A percentile compares a stretch with the other conserved stretches of the same genome.
These are phyloP conservation scores for Trachelus iudaicus DNA, from an alignment of 2,888 invertebrate species.

Conservation along the genomic window DNA sequence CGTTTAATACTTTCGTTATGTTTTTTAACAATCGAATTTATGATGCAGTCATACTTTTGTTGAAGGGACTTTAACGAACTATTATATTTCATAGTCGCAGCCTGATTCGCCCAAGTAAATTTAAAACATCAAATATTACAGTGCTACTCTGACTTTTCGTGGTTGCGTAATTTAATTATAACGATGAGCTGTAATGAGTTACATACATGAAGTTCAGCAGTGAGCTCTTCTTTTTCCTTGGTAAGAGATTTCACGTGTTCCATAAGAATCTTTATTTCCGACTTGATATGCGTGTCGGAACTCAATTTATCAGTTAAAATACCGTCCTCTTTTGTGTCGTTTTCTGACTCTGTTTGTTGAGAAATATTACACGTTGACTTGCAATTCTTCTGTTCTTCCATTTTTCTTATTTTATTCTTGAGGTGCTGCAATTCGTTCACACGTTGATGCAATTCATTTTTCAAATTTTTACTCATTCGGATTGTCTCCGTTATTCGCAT, in stretches of 20 bases:
- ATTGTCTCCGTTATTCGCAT: background rate
- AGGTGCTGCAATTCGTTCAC: background rate
- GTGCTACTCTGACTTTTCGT: background rate
- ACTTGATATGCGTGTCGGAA: background rate
- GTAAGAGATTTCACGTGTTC: constrained; percentile 31
- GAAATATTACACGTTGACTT: background rate
- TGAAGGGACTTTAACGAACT: constrained; percentile 37
- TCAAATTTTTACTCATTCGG: background rate
- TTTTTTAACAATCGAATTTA: constrained; percentile 34
- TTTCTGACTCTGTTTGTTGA: constrained; percentile 18
- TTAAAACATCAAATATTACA: background rate
- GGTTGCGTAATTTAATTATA: background rate
- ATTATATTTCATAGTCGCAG: constrained; percentile 19
- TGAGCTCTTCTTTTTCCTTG: constrained; percentile 33
- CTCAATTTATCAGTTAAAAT: background rate
- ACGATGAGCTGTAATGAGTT: background rate
- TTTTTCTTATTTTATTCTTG: background rate
- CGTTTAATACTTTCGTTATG: constrained; percentile 46
- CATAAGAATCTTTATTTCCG: constrained; percentile 14
- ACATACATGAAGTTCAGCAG: constrained; percentile 27
- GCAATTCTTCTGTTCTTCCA: background rate
- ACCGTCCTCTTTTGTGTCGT: constrained; percentile 31
- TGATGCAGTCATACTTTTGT: constrained; percentile 38
- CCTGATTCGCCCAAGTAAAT: background rate
- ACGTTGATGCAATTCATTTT: background rate